phyloP scores from a whole-genome alignment of 2,113 vertebrate genomes.

The Protomyctophum bolini region DNA sequence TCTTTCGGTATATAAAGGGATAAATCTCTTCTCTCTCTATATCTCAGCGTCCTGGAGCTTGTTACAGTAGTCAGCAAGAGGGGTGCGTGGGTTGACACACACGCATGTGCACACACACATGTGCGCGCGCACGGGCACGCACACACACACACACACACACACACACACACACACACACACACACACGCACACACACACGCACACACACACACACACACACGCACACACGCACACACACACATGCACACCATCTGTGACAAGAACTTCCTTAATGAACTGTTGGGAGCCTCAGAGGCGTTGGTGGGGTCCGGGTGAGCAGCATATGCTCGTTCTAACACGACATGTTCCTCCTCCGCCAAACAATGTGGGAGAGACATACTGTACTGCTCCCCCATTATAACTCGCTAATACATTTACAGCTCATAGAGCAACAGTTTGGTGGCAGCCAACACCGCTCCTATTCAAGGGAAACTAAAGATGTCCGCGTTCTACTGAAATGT shows the following conservation, averaged over 20 bases:
- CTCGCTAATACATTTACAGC: slow-evolving; percentile 6
- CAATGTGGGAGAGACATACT: not conserved
- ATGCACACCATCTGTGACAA: slow-evolving; percentile 9
- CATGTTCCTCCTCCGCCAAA: slow-evolving; percentile 15
- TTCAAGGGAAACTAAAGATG: not conserved
- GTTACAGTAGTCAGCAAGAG: slow-evolving; percentile 6
- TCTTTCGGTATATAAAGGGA: no score
- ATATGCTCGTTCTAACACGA: slow-evolving; percentile 38
- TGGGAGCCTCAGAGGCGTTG: slow-evolving; percentile 4
- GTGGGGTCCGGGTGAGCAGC: slow-evolving; percentile 31
- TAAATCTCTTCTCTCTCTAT: not conserved
- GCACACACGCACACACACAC: not conserved
- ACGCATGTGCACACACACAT: no score
- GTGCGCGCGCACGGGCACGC: not conserved
- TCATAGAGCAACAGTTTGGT: not conserved
- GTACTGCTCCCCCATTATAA: slow-evolving; percentile 10
- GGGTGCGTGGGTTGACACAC: not conserved
- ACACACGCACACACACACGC: slow-evolving; percentile 20
- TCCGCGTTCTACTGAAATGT: no score
- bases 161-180: slow-evolving; percentile 9
- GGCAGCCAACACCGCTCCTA: not conserved
- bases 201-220: slow-evolving; percentile 8
- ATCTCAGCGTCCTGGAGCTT: slow-evolving; percentile 15
- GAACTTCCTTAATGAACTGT: slow-evolving; percentile 34
- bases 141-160: not conserved